Base-by-base conservation (phyloP, 53 echinoderm and acorn worm species). In the Echinarachnius parma region DNA sequence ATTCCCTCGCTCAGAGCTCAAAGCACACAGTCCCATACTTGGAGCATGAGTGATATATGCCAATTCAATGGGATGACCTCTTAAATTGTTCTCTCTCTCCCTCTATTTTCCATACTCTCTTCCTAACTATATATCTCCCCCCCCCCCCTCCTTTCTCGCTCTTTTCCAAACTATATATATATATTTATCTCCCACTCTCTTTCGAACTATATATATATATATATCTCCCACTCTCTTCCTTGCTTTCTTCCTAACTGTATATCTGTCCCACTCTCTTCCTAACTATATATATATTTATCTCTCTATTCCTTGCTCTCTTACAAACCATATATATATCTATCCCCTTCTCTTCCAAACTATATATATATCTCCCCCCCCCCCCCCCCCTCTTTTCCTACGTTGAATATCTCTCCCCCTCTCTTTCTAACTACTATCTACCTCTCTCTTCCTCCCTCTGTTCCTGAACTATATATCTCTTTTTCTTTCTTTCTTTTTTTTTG, bases 1-100 rank as follows among this genome's bases (percentile, higher is more conserved):
- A 31, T 59, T 59, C 31, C 20, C 11, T 2, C 59, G 1, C 4
- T 4, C 13, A 23, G 28, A 58, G 22, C 31, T 31, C 33, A 33
- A 32, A 34, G 59, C 20, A 31, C 59, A 59, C 34, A 31, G 31
- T 59, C n/a, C 59, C 59, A 59, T 59, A 59, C 34, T 59, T 59
- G 34, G 59, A 9, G 59, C 33, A 5, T 59, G 19, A 59, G 59
- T 59, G 59, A 31, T 59, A 32, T 25, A 32, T 59, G n/a, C n/a
- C n/a, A n/a, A 50, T 50, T 14, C 3, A 50, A 19, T 50, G 4
- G 23, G 8, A 9, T 18, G 19, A 26, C 25, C 4, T 21, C 28
- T 15, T 27, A 0, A 26, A 25, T 57, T 25, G 7, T 9, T 15
- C 57, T 27, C 28, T 57, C 10, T 9, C 57, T 27, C 24, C 28